phyloP scores from a whole-genome alignment of 2,113 vertebrate genomes.

The Tenrec ecaudatus region DNA sequence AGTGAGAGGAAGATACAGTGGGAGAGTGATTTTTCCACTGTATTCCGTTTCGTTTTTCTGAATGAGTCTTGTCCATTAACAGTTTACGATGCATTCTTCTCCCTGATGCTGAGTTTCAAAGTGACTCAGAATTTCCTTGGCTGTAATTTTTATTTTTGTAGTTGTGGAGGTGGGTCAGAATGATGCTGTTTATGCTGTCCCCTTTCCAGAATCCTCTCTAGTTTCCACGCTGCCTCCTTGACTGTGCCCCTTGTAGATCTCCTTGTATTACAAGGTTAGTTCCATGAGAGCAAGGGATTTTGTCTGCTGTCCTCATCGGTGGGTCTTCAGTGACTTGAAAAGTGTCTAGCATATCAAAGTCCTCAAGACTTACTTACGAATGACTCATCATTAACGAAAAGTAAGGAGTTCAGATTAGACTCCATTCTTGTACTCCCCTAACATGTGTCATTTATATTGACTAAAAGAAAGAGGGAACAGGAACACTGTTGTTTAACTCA shows the following conservation, averaged over 20 bases:
- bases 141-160: neutral
- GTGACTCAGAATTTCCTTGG: neutral
- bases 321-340: neutral
- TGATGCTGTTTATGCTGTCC: neutral
- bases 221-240: neutral
- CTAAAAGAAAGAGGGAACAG: neutral
- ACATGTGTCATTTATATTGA: neutral
- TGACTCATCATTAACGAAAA: constrained; percentile 32
- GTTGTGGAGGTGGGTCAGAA: neutral
- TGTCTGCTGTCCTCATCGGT: constrained; percentile 11
- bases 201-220: neutral
- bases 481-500: neutral
- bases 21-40: neutral
- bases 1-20: neutral
- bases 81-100: neutral
- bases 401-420: constrained; percentile 1
- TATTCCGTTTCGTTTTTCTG: neutral
- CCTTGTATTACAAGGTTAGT: neutral
- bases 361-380: constrained; percentile 10
- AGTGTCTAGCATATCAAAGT: neutral
- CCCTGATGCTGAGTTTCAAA: neutral
- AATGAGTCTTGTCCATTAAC: neutral
- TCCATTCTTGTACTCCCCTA: neutral
- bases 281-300: neutral
- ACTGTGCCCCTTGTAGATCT: neutral